phyloP scores from a whole-genome alignment of 2,888 invertebrate species.

The Koerneria pararmatus region DNA sequence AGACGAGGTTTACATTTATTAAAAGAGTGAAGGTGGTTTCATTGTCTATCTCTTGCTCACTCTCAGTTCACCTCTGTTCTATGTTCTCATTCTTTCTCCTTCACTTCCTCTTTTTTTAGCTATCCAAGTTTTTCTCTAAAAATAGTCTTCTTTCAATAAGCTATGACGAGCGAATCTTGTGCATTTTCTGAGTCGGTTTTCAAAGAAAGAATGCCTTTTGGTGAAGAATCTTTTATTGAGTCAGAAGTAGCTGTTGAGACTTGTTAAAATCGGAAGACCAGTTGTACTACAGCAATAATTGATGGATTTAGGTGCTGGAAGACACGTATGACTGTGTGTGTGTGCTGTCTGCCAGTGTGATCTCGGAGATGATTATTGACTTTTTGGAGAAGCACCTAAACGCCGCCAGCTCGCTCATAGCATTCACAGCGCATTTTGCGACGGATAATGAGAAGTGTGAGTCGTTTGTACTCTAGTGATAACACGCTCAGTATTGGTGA shows the following conservation, averaged over 20 bases:
- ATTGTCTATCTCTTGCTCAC: neutral
- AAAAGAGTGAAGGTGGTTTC: no score
- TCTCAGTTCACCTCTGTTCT: neutral
- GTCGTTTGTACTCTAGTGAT: neutral
- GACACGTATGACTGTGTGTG: conserved; percentile 14
- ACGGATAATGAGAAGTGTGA: conserved; percentile 12
- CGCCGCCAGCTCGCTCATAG: conserved; percentile 5
- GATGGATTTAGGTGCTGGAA: conserved; percentile 18
- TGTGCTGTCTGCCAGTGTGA: neutral
- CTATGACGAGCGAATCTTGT: no score
- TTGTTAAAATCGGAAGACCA: no score
- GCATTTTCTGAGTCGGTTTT: no score
- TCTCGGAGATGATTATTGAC: neutral
- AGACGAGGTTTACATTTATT: conserved; percentile 4
- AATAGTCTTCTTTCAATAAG: no score
- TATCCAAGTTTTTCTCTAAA: no score
- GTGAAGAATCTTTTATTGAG: no score
- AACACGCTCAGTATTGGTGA: neutral
- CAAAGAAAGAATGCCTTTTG: no score
- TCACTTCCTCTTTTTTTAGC: neutral
- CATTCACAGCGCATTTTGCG: conserved; percentile 15
- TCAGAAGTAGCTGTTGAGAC: no score
- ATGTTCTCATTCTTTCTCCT: neutral
- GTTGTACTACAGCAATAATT: no score
- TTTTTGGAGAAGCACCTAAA: conserved; percentile 12